Percentiles rank a stretch among this genome's conserved stretches.
Conservation (phyloP, 2,888 invertebrate species). For the Drosophila niveifrons region DNA sequence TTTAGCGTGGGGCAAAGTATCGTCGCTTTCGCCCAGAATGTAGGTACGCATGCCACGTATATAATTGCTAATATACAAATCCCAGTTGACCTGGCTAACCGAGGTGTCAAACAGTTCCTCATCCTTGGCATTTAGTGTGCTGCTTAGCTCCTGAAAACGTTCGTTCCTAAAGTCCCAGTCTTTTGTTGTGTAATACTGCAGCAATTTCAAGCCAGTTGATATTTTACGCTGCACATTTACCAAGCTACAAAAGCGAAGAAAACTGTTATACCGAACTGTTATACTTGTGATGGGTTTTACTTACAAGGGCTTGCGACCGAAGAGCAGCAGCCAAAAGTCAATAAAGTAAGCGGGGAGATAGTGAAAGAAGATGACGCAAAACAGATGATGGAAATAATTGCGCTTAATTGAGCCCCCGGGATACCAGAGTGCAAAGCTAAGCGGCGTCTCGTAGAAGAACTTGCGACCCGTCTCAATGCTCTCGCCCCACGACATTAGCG, state of each 20-base stretch:
- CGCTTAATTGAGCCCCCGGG: conserved; percentile 91
- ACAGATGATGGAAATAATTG: conserved; percentile 88
- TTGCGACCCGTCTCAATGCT: conserved; percentile 90
- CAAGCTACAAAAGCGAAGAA: conserved; percentile 86
- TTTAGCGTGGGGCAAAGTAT: conserved; percentile 90
- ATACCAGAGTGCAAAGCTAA: conserved; percentile 92
- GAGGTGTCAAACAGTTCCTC: conserved; percentile 88
- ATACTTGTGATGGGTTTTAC: conserved; percentile 76
- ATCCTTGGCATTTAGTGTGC: conserved; percentile 87
- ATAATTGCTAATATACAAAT: conserved; percentile 89
- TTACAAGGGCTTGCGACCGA: conserved; percentile 92
- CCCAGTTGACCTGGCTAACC: conserved; percentile 87
- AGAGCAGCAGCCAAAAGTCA: conserved; percentile 89
- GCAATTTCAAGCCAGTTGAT: conserved; percentile 87
- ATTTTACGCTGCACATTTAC: conserved; percentile 88
- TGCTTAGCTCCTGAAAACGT: conserved; percentile 87
- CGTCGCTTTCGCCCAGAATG: conserved; percentile 93
- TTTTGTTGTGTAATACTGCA: conserved; percentile 92
- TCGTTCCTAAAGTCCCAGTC: conserved; percentile 92
- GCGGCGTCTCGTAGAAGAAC: conserved; percentile 89
- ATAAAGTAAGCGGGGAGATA: conserved; percentile 92
- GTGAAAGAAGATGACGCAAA: conserved; percentile 90
- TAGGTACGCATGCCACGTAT: conserved; percentile 93
- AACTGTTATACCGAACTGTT: background rate
- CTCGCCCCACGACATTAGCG: conserved; percentile 94